Conservation (phyloP, 1,140 invertebrate species). For the Paralvinella palmiformis region DNA sequence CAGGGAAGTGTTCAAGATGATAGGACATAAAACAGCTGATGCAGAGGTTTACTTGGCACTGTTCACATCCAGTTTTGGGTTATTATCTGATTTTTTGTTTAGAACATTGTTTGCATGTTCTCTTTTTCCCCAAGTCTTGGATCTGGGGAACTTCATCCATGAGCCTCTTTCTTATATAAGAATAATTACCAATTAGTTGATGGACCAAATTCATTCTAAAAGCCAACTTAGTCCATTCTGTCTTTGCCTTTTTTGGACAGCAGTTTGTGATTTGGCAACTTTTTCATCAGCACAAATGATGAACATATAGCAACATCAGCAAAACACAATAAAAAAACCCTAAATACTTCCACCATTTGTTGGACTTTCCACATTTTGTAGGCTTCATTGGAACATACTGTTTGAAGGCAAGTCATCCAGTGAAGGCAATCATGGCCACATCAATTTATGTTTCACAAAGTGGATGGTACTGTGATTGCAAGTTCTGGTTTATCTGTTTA, state of each 20-base stretch:
- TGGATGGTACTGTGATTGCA: background rate
- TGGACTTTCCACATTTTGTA: constrained; percentile 40
- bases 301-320: too few relatives aligned
- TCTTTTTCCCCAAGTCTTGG: background rate
- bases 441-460: constrained; percentile 10
- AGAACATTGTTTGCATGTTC: background rate
- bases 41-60: too few relatives aligned
- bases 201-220: too few relatives aligned
- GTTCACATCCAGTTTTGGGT: background rate
- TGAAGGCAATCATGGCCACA: constrained; percentile 18
- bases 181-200: background rate
- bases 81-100: background rate
- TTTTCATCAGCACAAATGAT: too few relatives aligned
- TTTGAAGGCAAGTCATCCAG: constrained; percentile 9
- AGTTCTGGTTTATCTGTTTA: too few relatives aligned
- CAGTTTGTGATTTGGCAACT: too few relatives aligned
- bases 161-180: background rate
- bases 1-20: too few relatives aligned
- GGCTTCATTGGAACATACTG: constrained; percentile 39
- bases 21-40: too few relatives aligned
- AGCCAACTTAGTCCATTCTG: too few relatives aligned
- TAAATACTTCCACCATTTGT: too few relatives aligned
- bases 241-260: too few relatives aligned
- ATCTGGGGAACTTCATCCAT: background rate
- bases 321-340: too few relatives aligned